Evolutionary conservation across 1,140 invertebrate genomes (phyloP), one percentile per base, ranked within the genome.

Genomic region (Drosophila auraria): DNA sequence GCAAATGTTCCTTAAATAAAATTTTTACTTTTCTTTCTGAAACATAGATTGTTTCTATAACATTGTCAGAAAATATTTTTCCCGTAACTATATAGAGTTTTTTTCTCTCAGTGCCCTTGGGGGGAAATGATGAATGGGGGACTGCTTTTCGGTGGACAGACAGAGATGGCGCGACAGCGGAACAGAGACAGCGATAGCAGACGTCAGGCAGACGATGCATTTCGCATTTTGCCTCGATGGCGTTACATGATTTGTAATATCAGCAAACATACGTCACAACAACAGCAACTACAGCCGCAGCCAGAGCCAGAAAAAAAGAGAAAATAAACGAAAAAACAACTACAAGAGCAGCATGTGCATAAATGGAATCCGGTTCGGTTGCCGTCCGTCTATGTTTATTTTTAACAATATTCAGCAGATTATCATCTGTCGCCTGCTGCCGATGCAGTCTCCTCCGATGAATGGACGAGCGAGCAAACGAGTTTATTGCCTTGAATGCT

Each of bases 181-280:
- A 25, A 25, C 61, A 56, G 57, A 60, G 50, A 38, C 63, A 42
- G 70, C 20, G 20, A 51, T 27, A 51, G 84, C 84, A 87, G 83
- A 87, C 83, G 83, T 87, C 81, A 84, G 74, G 72, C 84, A 87
- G 83, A 87, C 68, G 68, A 30, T 71, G 38, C 50, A 64, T 47
- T 66, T 58, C 50, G 60, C 50, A 59, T 44, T 56, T 56, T 72
- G 80, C 79, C 59, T 59, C 72, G 66, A 86, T 86, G 66, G 75
- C 83, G 81, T 89, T 87, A 87, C 83, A 87, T 81, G 84, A 87
- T 87, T 89, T 87, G 83, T 87, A 83, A 89, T 89, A 89, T 87
- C 80, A 87, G 83, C 84, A 78, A 83, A 87, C 71, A 83, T 65
- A 60, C 74, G 83, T 79, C 76, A 79, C 66, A 63, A 47, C 59